Conservation (phyloP, 2,113 vertebrate genomes). For the Taxidea taxus region DNA sequence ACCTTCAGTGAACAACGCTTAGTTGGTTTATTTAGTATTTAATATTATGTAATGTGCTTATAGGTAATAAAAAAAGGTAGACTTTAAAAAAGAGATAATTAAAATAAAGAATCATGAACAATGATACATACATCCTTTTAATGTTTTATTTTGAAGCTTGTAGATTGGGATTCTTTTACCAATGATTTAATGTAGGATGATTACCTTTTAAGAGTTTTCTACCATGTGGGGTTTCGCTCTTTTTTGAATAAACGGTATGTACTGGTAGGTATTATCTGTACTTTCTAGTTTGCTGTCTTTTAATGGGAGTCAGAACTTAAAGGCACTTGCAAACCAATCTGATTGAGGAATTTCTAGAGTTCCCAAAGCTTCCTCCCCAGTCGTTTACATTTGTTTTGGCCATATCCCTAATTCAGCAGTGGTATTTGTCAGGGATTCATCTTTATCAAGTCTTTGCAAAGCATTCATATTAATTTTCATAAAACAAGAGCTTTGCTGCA, state of each 20-base stretch:
- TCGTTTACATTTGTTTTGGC: neutral
- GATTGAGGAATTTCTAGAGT: neutral
- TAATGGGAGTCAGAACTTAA: neutral
- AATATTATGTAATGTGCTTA: neutral
- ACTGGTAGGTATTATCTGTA: neutral
- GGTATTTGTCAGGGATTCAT: neutral
- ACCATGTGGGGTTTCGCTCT: neutral
- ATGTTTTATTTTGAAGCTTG: neutral
- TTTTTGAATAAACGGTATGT: neutral
- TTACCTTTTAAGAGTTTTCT: neutral
- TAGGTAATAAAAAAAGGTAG: neutral
- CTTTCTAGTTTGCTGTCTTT: neutral
- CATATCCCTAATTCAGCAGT: neutral
- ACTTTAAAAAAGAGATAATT: neutral
- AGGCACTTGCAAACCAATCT: neutral
- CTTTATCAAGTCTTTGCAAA: neutral
- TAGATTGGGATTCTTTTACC: neutral
- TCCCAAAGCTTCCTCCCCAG: neutral
- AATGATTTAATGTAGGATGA: neutral
- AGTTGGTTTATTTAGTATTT: neutral
- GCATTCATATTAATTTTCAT: neutral
- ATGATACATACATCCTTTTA: neutral
- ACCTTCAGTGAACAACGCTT: neutral
- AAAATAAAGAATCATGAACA: neutral
- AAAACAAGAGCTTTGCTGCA: neutral